Evolutionary conservation across 2,888 invertebrate genomes (phyloP).

Genomic region (Rotaria socialis): DNA sequence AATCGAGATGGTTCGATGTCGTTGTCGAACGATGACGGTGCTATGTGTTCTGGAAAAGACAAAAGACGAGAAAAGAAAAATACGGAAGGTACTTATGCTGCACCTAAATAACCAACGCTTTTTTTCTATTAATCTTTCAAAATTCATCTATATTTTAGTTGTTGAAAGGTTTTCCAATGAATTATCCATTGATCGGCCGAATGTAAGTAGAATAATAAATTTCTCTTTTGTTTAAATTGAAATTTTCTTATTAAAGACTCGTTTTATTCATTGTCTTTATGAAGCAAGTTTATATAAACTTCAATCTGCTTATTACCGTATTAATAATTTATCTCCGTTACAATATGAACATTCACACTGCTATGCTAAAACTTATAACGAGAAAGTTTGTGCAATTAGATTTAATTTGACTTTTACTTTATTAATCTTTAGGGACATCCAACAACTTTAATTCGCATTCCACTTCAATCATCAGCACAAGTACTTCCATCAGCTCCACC

Average conservation of each 20-base stretch:
- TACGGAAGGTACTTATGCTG: not conserved
- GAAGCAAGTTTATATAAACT: slow-evolving; percentile 42
- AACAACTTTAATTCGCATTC: not conserved
- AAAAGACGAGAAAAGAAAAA: not conserved
- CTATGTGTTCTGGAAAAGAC: not conserved
- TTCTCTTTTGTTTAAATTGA: not conserved
- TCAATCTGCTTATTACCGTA: not conserved
- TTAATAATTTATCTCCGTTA: not conserved
- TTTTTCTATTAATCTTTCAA: not conserved
- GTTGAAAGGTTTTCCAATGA: not conserved
- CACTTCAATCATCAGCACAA: not conserved
- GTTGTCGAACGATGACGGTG: not conserved
- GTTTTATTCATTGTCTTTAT: slow-evolving; percentile 30
- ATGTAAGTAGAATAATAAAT: not conserved
- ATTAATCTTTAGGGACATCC: not conserved
- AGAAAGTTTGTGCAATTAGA: not conserved
- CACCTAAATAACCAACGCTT: not conserved
- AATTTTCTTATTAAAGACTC: not conserved
- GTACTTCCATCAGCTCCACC: not conserved
- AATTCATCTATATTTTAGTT: not conserved
- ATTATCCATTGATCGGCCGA: not conserved
- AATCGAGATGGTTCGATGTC: not conserved
- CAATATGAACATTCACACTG: not conserved
- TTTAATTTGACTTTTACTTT: not conserved
- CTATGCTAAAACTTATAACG: not conserved